Conservation (phyloP, 2,113 vertebrate genomes). For the Myrmecophaga tridactyla region DNA sequence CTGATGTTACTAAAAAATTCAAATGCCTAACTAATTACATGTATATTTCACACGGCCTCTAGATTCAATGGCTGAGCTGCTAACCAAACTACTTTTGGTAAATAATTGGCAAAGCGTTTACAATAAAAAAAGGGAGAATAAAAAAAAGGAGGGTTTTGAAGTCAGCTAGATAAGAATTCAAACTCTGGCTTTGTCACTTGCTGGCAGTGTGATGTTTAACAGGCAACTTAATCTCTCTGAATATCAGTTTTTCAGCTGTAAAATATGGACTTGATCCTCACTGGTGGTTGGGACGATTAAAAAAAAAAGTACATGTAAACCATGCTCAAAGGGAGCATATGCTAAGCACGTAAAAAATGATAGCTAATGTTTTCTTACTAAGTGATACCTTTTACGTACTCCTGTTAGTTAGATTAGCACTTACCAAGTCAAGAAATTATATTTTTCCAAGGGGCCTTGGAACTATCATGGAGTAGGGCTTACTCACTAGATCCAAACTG, state of each 20-base stretch:
- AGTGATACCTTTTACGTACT: neutral
- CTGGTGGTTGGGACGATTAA: neutral
- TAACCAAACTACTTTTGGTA: conserved; percentile 37
- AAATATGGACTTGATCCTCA: neutral
- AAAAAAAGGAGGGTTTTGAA: neutral
- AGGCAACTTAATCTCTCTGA: neutral
- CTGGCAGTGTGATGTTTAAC: neutral
- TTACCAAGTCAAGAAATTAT: neutral
- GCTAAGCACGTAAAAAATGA: neutral
- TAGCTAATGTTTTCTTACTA: neutral
- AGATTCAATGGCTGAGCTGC: neutral
- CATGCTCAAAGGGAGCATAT: neutral
- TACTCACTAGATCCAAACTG: neutral
- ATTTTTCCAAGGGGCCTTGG: neutral
- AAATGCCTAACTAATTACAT: neutral
- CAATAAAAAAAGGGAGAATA: conserved; percentile 17
- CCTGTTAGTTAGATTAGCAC: neutral
- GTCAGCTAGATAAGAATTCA: neutral
- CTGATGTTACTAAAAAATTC: neutral
- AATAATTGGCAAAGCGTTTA: conserved; percentile 36
- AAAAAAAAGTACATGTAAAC: neutral
- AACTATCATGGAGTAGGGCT: neutral
- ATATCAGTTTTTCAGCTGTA: neutral
- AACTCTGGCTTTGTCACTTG: neutral
- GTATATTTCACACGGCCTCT: neutral